phyloP scores from a whole-genome alignment of 1,140 invertebrate species.

The Homalodisca vitripennis region DNA sequence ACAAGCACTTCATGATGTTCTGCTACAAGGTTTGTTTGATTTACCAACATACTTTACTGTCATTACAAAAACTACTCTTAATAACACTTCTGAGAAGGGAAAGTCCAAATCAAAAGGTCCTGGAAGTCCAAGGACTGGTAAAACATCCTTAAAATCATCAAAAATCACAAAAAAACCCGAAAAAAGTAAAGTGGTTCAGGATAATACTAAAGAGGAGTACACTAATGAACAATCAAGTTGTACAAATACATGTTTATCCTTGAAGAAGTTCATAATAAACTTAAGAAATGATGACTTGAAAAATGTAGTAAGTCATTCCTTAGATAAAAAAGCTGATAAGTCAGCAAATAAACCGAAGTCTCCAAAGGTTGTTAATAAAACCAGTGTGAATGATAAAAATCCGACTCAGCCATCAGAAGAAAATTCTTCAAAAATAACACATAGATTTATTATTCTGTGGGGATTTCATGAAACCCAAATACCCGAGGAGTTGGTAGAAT shows the following conservation, averaged over 20 bases:
- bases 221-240: background rate
- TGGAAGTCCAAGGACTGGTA: background rate
- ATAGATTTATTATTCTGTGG: background rate
- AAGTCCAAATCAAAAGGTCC: background rate
- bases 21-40: background rate
- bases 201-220: background rate
- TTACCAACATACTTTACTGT: background rate
- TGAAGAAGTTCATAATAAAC: background rate
- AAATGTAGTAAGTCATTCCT: background rate
- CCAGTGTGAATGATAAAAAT: background rate
- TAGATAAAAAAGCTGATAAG: background rate
- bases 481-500: background rate
- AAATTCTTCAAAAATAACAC: background rate
- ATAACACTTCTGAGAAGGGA: background rate
- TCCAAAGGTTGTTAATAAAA: background rate
- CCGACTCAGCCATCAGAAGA: background rate
- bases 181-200: background rate
- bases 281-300: conserved; percentile 5
- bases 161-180: background rate
- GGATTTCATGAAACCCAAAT: background rate
- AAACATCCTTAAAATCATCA: background rate
- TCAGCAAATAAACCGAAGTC: background rate
- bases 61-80: background rate
- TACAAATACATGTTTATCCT: background rate
- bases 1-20: background rate